phyloP scores from a whole-genome alignment of 2,797 vertebrate species.

The Lepus townsendii region DNA sequence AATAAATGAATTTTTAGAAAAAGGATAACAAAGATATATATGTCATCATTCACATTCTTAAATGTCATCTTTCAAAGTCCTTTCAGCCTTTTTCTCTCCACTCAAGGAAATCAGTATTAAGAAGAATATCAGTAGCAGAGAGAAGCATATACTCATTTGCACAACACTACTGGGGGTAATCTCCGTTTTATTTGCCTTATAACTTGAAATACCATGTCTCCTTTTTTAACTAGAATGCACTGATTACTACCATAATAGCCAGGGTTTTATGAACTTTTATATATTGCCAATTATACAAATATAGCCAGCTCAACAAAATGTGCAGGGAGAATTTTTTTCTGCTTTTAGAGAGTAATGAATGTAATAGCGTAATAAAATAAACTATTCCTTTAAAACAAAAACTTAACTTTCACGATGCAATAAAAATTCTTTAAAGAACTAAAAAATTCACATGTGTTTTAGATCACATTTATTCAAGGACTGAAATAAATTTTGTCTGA shows the following conservation, averaged over 20 bases:
- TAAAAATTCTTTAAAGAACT: conserved; percentile 41
- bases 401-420: conserved; percentile 10
- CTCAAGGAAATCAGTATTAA: not conserved
- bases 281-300: conserved; percentile 54
- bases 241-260: conserved; percentile 29
- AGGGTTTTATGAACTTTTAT: conserved; percentile 49
- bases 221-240: not conserved
- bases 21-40: not conserved
- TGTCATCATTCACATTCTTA: not conserved
- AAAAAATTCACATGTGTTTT: not conserved
- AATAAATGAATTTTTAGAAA: too few relatives aligned
- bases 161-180: not conserved
- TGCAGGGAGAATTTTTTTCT: conserved; percentile 40
- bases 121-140: not conserved
- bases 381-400: conserved; percentile 11
- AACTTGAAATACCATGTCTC: not conserved
- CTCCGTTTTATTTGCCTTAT: not conserved
- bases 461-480: conserved; percentile 23
- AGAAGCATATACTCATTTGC: not conserved
- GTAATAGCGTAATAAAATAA: conserved; percentile 66
- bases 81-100: not conserved
- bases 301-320: conserved; percentile 54
- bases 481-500: conserved; percentile 62
- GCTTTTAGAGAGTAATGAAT: conserved; percentile 45
- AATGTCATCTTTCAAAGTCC: not conserved